These are phyloP conservation scores for Phengaris alcon DNA, from an alignment of 2,888 invertebrate species.

Conservation along the genomic window DNA sequence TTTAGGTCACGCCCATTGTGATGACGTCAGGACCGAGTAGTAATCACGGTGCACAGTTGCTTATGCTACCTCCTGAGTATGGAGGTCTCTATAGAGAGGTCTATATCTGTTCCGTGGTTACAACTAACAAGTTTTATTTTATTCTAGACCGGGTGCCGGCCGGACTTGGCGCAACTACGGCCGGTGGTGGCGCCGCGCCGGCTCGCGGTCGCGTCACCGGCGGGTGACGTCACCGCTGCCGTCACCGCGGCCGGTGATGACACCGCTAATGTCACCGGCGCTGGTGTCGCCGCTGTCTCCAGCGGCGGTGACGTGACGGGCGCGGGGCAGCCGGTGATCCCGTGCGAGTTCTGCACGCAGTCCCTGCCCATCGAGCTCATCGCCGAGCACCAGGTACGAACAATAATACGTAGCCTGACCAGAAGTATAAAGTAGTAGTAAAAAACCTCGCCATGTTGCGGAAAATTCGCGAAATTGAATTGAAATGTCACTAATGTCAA, in stretches of 20 bases:
- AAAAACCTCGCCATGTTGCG: too few relatives aligned
- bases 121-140: not conserved
- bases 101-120: too few relatives aligned
- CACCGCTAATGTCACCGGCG: conserved; percentile 27
- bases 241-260: conserved; percentile 25
- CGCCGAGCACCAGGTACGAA: conserved; percentile 61
- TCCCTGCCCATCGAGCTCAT: conserved; percentile 65
- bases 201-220: conserved; percentile 17
- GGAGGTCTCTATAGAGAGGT: too few relatives aligned
- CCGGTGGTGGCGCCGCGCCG: conserved; percentile 35
- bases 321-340: conserved; percentile 54
- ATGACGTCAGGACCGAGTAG: too few relatives aligned
- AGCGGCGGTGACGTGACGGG: conserved; percentile 28
- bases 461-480: too few relatives aligned
- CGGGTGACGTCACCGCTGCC: conserved; percentile 28
- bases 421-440: too few relatives aligned
- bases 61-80: too few relatives aligned
- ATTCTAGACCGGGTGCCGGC: conserved; percentile 61
- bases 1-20: too few relatives aligned
- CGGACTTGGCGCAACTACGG: conserved; percentile 53
- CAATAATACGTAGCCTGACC: not conserved
- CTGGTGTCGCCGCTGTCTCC: conserved; percentile 10
- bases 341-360: conserved; percentile 69
- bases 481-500: too few relatives aligned
- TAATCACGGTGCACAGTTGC: too few relatives aligned